Conservation (phyloP, 2,888 invertebrate species). For the Coleophora deauratella region DNA sequence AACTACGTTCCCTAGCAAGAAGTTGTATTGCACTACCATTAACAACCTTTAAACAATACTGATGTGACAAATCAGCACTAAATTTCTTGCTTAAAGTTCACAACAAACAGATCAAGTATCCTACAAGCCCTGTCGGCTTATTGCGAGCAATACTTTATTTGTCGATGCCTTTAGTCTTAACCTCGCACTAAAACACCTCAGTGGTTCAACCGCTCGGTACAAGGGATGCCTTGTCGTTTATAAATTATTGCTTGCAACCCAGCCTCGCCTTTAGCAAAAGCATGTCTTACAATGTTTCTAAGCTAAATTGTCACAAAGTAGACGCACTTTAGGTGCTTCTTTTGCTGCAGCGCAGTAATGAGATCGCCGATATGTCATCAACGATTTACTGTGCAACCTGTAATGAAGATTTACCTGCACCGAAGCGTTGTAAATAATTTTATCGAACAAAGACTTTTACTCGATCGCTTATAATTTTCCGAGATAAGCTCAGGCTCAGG, state of each 20-base stretch:
- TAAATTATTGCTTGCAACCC: slow-evolving; percentile 46
- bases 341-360: slow-evolving; percentile 33
- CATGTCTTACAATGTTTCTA: background rate
- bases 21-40: too few species aligned
- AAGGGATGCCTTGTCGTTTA: slow-evolving; percentile 46
- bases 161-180: slow-evolving; percentile 21
- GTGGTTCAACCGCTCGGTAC: slow-evolving; percentile 17
- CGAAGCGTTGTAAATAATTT: slow-evolving; percentile 25
- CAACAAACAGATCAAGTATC: slow-evolving; percentile 40
- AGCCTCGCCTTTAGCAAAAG: slow-evolving; percentile 18
- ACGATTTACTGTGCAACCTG: slow-evolving; percentile 45
- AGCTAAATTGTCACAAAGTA: background rate
- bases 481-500: slow-evolving; percentile 42
- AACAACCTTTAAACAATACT: slow-evolving; percentile 1
- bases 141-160: slow-evolving; percentile 43
- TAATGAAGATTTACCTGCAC: slow-evolving; percentile 67
- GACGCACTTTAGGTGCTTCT: slow-evolving; percentile 8
- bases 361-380: slow-evolving; percentile 51
- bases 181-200: slow-evolving; percentile 24
- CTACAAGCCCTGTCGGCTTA: slow-evolving; percentile 17
- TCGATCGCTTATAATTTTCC: slow-evolving; percentile 48
- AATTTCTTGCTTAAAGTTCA: slow-evolving; percentile 33
- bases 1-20: too few species aligned
- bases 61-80: slow-evolving; percentile 4
- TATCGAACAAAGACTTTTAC: slow-evolving; percentile 42